Evolutionary conservation across 2,113 vertebrate genomes (phyloP).

Genomic region (Upupa epops): DNA sequence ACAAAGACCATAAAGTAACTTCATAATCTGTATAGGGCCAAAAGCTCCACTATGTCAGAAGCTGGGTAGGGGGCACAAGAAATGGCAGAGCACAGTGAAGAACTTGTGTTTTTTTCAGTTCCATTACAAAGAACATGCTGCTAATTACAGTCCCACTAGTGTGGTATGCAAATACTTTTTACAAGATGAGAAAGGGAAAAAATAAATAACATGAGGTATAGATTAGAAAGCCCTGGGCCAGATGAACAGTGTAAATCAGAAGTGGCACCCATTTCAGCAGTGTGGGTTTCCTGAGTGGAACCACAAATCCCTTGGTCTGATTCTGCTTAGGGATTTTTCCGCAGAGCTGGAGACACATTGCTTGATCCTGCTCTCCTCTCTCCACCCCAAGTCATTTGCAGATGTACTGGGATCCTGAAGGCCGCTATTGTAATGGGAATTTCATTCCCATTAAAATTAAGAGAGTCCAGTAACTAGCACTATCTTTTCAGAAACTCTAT

Average conservation of each 20-base stretch:
- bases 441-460: neutral
- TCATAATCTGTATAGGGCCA: neutral
- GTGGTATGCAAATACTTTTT: neutral
- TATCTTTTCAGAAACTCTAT: neutral
- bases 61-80: neutral
- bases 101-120: neutral
- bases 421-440: neutral
- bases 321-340: neutral
- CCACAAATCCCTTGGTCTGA: neutral
- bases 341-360: neutral
- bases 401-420: neutral
- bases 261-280: neutral
- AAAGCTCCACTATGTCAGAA: fast-evolving
- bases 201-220: neutral
- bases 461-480: neutral
- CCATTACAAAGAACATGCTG: neutral
- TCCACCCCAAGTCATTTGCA: neutral
- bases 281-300: neutral
- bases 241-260: neutral
- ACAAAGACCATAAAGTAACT: neutral
- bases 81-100: neutral
- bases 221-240: neutral
- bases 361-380: neutral
- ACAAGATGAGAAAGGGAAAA: neutral
- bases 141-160: neutral